Conservation (phyloP, 2,888 invertebrate genomes). For the Macrophya annulata region DNA sequence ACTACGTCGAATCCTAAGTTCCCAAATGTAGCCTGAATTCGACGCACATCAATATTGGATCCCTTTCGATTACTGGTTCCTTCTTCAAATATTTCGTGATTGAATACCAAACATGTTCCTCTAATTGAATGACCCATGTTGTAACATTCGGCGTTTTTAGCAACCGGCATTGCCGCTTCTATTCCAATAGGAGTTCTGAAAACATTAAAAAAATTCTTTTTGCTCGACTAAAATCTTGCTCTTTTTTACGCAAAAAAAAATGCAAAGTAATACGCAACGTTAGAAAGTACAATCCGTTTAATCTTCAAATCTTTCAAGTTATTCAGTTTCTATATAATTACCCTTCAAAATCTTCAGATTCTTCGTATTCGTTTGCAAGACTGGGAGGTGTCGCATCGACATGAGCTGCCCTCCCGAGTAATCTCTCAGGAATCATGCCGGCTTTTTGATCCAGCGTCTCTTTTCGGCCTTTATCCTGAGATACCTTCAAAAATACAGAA, state of each 20-base stretch:
- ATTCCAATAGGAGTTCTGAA: slow-evolving; percentile 7
- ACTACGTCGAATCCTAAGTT: slow-evolving; percentile 77
- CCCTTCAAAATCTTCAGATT: not conserved
- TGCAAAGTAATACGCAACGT: not conserved
- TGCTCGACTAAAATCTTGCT: not conserved
- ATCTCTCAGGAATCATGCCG: slow-evolving; percentile 61
- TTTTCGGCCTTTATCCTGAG: slow-evolving; percentile 67
- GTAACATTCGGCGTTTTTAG: slow-evolving; percentile 78
- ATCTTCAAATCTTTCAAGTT: not conserved
- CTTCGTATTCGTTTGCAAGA: not conserved
- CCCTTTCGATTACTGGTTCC: slow-evolving; percentile 79
- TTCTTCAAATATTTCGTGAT: slow-evolving; percentile 81
- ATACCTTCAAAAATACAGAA: slow-evolving; percentile 60
- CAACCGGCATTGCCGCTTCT: slow-evolving; percentile 64
- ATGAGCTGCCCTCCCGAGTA: slow-evolving; percentile 44
- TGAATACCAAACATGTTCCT: slow-evolving; percentile 83
- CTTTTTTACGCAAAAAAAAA: not conserved
- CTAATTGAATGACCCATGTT: slow-evolving; percentile 81
- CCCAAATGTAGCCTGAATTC: slow-evolving; percentile 75
- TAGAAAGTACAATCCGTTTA: too few species aligned
- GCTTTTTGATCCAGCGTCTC: slow-evolving; percentile 63
- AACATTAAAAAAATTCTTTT: not conserved
- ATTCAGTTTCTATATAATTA: not conserved
- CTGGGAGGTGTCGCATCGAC: slow-evolving; percentile 57
- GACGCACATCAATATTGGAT: slow-evolving; percentile 80